Conservation (phyloP, 2,113 vertebrate species). For the Oostethus manadensis region DNA sequence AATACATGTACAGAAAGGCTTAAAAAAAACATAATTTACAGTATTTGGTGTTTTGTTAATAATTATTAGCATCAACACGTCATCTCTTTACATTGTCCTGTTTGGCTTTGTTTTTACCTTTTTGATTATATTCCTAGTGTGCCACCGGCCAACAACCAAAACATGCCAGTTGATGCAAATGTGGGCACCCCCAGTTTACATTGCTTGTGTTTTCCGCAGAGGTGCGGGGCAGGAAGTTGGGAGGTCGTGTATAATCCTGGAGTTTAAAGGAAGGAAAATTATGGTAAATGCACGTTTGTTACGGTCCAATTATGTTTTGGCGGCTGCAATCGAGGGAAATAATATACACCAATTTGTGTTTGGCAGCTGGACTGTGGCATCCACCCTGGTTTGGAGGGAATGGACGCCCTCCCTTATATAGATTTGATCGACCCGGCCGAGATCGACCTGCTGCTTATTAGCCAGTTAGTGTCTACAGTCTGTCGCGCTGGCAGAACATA, state of each 20-base stretch:
- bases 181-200: background rate
- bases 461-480: slow-evolving; percentile 81
- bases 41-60: no score
- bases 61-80: no score
- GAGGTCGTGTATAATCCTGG: slow-evolving; percentile 94
- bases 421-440: slow-evolving; percentile 97
- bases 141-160: no score
- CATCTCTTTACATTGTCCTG: no score
- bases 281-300: slow-evolving; percentile 74
- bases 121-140: no score
- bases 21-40: no score
- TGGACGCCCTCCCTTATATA: slow-evolving; percentile 97
- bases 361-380: slow-evolving; percentile 95
- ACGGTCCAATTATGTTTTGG: no score
- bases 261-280: slow-evolving; percentile 98
- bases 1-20: no score
- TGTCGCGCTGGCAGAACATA: background rate
- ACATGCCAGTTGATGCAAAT: no score
- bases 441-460: slow-evolving; percentile 95
- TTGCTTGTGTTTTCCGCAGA: slow-evolving; percentile 60
- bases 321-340: background rate
- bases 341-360: slow-evolving; percentile 5
- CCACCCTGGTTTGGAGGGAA: slow-evolving; percentile 94
- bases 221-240: slow-evolving; percentile 97
- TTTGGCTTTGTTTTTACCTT: no score